Evolutionary conservation across 2,888 invertebrate genomes (phyloP).

Genomic region (Caenorhabditis sp.): DNA sequence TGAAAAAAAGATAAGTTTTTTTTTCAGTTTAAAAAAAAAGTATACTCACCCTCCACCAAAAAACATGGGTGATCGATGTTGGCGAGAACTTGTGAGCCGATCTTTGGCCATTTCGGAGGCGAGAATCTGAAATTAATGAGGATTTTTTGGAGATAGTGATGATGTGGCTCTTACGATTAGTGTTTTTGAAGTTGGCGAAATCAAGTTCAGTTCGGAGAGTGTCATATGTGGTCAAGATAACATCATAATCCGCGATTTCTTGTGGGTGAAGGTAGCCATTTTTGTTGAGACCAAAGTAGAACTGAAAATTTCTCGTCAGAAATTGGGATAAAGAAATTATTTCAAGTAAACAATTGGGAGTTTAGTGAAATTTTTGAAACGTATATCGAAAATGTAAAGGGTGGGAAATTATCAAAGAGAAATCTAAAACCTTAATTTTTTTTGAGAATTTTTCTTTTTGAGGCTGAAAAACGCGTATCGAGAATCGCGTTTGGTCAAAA

Average conservation of each 20-base stretch:
- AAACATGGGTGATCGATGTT: conserved; percentile 78
- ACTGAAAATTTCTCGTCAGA: no score
- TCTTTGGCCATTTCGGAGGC: neutral
- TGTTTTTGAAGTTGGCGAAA: conserved; percentile 73
- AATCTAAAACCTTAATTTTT: no score
- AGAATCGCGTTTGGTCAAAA: no score
- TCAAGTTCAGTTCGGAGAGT: conserved; percentile 78
- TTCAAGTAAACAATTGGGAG: no score
- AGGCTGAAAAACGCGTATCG: no score
- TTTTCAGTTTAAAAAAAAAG: neutral
- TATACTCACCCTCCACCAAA: conserved; percentile 79
- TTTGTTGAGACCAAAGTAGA: conserved; percentile 46
- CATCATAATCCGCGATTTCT: conserved; percentile 78
- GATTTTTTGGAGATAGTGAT: no score
- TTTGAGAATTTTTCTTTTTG: no score
- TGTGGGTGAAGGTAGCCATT: conserved; percentile 57
- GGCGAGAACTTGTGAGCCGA: conserved; percentile 67
- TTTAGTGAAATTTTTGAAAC: no score
- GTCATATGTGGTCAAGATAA: conserved; percentile 81
- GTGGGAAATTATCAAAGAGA: no score
- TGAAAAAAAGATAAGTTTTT: neutral
- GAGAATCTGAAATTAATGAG: neutral
- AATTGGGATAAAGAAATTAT: no score
- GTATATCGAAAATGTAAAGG: no score
- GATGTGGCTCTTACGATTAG: neutral